phyloP scores from a whole-genome alignment of 2,888 invertebrate species.

The Biston stratarius region DNA sequence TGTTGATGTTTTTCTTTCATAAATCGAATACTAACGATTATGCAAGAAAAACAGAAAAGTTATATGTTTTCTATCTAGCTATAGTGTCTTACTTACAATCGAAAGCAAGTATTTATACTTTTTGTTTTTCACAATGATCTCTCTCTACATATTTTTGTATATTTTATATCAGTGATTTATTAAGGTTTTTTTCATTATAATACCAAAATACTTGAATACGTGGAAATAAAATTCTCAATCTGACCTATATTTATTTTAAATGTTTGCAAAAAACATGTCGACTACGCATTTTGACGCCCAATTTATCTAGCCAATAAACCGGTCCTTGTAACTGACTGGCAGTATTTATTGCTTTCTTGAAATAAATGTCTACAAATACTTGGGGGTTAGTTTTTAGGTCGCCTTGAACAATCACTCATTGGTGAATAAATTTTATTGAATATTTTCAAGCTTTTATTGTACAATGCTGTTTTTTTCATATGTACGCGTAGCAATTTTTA shows the following conservation, averaged over 20 bases:
- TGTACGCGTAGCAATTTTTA: not conserved
- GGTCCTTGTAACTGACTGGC: conserved; percentile 38
- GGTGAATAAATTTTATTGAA: conserved; percentile 18
- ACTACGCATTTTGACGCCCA: conserved; percentile 34
- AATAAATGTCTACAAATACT: conserved; percentile 33
- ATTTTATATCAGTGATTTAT: not conserved
- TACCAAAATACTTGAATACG: conserved; percentile 15
- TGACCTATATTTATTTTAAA: conserved; percentile 36
- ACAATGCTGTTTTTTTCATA: no score
- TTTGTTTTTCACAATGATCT: not conserved
- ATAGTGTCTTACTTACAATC: no score
- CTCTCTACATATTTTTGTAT: not conserved
- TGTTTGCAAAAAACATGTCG: conserved; percentile 27
- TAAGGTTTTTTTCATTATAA: not conserved
- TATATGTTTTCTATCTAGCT: no score
- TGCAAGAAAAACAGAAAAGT: no score
- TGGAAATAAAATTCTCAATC: conserved; percentile 28
- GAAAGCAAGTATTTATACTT: no score
- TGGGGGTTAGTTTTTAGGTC: conserved; percentile 18
- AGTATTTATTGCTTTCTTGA: conserved; percentile 41
- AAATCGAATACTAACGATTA: no score
- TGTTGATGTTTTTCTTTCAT: no score
- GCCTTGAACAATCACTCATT: conserved; percentile 21
- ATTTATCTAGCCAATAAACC: conserved; percentile 41
- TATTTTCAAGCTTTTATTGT: not conserved